A percentile compares a stretch with the other conserved stretches of the same genome.
phyloP scores from a whole-genome alignment of 1,140 invertebrate species.

The Monomorium pharaonis region DNA sequence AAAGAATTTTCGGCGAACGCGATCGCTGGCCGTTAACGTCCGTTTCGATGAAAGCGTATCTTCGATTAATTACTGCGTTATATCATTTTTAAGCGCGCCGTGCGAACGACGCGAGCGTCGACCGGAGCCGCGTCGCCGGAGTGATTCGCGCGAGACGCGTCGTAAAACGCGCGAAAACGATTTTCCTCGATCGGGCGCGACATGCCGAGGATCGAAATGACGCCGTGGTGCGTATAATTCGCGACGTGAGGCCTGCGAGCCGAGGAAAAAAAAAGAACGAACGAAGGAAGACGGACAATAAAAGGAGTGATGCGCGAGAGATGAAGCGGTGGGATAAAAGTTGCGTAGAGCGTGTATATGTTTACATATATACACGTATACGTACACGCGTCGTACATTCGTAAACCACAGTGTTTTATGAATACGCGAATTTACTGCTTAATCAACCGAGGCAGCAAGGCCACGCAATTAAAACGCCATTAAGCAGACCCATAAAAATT shows the following conservation, averaged over 20 bases:
- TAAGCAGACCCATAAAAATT: slow-evolving; percentile 76
- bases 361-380: not conserved
- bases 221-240: slow-evolving; percentile 11
- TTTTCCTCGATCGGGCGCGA: slow-evolving; percentile 47
- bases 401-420: slow-evolving; percentile 77
- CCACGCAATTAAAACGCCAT: slow-evolving; percentile 80
- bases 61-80: slow-evolving; percentile 39
- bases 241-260: slow-evolving; percentile 23
- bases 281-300: slow-evolving; percentile 14
- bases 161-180: slow-evolving; percentile 55
- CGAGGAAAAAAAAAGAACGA: too few relatives aligned
- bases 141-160: slow-evolving; percentile 13
- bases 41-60: slow-evolving; percentile 26
- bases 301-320: slow-evolving; percentile 31
- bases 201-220: slow-evolving; percentile 29
- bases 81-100: slow-evolving; percentile 26
- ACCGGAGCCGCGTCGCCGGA: slow-evolving; percentile 4
- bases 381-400: slow-evolving; percentile 30
- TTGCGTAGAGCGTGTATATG: not conserved
- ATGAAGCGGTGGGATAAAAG: slow-evolving; percentile 41
- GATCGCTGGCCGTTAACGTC: slow-evolving; percentile 1
- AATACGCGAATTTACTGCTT: slow-evolving; percentile 80
- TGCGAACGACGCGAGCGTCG: slow-evolving; percentile 29
- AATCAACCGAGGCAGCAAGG: slow-evolving; percentile 72
- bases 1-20: slow-evolving; percentile 39